Evolutionary conservation across 2,888 invertebrate genomes (phyloP), one percentile per base, ranked within the genome.

Genomic region (Chaetogeoica ovagalla): DNA sequence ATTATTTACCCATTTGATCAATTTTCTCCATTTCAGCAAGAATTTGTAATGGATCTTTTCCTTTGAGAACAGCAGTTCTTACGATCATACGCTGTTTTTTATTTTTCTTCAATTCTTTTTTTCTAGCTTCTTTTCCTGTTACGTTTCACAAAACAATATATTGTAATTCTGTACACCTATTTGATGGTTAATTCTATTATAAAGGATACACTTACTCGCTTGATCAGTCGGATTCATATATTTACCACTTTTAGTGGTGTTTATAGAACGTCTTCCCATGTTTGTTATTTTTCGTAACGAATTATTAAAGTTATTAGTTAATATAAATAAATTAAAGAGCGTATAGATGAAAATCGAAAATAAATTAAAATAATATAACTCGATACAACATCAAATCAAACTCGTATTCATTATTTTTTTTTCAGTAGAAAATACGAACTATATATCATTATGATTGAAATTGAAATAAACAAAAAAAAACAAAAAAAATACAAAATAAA

Each of bases 211-310:
- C 96, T 93, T 91, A 96, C 98, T 90, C 82, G 97, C 97, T 92
- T 98, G 98, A 87, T 99, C 98, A 8, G 98, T 98, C 62, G 98
- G 98, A 88, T 99, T 99, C 98, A 99, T 98, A 85, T 96, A 98
- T 91, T 98, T 98, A 87, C 98, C 98, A 95, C 97, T 97, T 90
- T 98, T 98, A 77, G 98, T 98, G 93, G 97, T 97, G 88, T 97
- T 97, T 85, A 97, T 97, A 65, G 97, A 97, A 84, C 98, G 90
- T 81, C 97, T 91, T 81, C 98, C 98, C 98, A 98, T 98, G 84
- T 88, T 91, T 82, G 66, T 76, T 62, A 48, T 60, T 68, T 21
- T 57, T 23, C 30, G 52, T 37, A 57, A 59, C 23, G 1, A 55
- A 48, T 13, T 23, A 59, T 60, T 66, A 30, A 2, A 75, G 4